Percentiles rank a stretch among this genome's conserved stretches.
phyloP scores from a whole-genome alignment of 2,113 vertebrate species.

The Bubo scandiacus region DNA sequence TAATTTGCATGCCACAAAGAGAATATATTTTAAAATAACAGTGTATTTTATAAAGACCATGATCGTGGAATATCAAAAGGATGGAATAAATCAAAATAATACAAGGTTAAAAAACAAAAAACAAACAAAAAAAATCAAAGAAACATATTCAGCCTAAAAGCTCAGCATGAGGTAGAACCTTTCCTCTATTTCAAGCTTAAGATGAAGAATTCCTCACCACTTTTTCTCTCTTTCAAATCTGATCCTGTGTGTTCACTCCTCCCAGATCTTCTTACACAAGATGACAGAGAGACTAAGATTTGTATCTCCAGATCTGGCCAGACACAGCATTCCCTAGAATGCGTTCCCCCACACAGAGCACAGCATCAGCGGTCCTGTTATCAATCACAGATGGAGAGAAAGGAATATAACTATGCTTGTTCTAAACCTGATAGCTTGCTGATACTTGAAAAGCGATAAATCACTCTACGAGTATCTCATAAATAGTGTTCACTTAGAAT shows the following conservation, averaged over 20 bases:
- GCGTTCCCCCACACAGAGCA: slow-evolving; percentile 6
- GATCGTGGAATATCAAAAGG: not conserved
- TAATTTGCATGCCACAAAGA: not conserved
- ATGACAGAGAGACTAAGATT: slow-evolving; percentile 20
- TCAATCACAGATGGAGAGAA: slow-evolving; percentile 20
- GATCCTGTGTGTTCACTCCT: not conserved
- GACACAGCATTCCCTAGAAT: slow-evolving; percentile 30
- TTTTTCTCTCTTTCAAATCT: slow-evolving; percentile 25
- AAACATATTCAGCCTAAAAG: not conserved
- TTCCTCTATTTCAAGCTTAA: not conserved
- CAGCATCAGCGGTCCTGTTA: not conserved
- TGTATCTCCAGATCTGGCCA: slow-evolving; percentile 22
- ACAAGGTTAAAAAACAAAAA: not conserved
- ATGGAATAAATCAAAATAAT: not conserved
- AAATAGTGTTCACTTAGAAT: not conserved
- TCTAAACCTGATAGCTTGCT: slow-evolving; percentile 20
- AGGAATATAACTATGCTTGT: not conserved
- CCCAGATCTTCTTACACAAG: not conserved
- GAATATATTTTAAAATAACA: not conserved
- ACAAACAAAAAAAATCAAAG: too few relatives aligned
- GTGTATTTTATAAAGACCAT: not conserved
- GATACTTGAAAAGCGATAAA: slow-evolving; percentile 43
- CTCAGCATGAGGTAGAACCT: not conserved
- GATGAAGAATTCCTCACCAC: not conserved
- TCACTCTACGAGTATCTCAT: not conserved